These are phyloP conservation scores for Crypturellus tataupa DNA, from an alignment of 2,797 vertebrate genomes.

Conservation along the genomic window DNA sequence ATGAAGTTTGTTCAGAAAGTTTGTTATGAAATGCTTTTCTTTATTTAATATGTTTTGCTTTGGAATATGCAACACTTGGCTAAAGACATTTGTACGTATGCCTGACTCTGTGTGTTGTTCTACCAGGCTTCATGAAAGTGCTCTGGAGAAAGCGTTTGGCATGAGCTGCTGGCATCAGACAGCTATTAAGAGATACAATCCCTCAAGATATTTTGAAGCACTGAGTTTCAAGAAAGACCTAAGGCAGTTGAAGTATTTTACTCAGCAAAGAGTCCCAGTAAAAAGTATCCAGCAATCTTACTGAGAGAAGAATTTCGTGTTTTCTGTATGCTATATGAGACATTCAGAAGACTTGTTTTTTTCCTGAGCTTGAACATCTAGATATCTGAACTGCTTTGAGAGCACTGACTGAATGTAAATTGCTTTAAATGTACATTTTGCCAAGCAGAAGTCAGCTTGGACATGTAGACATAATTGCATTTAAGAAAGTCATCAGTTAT, in stretches of 20 bases:
- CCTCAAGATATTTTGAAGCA: not conserved
- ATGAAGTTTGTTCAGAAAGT: not conserved
- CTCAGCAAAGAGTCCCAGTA: not conserved
- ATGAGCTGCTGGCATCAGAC: not conserved
- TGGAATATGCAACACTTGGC: not conserved
- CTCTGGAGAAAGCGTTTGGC: not conserved
- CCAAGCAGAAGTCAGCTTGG: not conserved
- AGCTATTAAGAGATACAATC: not conserved
- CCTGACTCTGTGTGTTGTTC: not conserved
- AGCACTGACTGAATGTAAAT: not conserved
- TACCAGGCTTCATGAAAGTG: not conserved
- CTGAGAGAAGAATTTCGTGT: not conserved
- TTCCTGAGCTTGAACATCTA: not conserved
- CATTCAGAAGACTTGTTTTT: not conserved
- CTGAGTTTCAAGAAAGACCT: not conserved
- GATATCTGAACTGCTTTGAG: not conserved
- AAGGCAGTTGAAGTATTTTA: not conserved
- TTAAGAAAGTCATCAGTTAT: not conserved
- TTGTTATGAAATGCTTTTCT: not conserved
- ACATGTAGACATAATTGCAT: not conserved
- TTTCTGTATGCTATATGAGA: not conserved
- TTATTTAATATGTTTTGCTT: not conserved
- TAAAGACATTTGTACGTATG: not conserved
- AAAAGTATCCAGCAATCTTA: not conserved
- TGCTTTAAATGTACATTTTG: not conserved